Evolutionary conservation across 2,888 invertebrate genomes (phyloP).

Genomic region (Tholera decimalis): DNA sequence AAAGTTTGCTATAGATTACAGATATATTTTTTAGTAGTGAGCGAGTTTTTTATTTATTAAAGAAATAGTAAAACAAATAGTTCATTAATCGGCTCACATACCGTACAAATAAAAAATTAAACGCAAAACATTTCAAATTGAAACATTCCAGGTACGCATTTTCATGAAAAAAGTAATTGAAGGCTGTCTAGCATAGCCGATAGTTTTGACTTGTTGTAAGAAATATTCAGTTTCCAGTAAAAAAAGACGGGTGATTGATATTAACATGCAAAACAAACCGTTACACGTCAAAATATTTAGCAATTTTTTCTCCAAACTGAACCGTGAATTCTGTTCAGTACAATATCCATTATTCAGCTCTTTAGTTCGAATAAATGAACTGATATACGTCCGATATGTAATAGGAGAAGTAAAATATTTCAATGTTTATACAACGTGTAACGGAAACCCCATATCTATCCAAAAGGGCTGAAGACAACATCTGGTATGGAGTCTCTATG

Average conservation of each 20-base stretch:
- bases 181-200: not conserved
- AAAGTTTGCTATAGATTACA: too few species aligned
- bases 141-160: slow-evolving; percentile 10
- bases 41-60: too few species aligned
- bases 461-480: too few species aligned
- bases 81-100: not conserved
- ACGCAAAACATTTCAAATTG: too few species aligned
- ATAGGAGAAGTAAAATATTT: not conserved
- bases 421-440: too few species aligned
- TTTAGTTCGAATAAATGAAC: not conserved
- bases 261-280: not conserved
- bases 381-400: not conserved
- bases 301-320: not conserved
- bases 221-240: not conserved
- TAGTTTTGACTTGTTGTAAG: slow-evolving; percentile 16
- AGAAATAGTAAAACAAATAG: too few species aligned
- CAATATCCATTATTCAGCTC: not conserved
- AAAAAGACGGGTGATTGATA: slow-evolving; percentile 15
- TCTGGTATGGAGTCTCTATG: too few species aligned
- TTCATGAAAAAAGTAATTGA: not conserved
- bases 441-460: too few species aligned
- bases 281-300: slow-evolving; percentile 12
- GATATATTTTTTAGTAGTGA: too few species aligned
- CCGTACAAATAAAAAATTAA: too few species aligned
- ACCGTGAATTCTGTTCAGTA: not conserved